phyloP scores from a whole-genome alignment of 92 coral and sea anemone species.

The Heliopora coerulea region DNA sequence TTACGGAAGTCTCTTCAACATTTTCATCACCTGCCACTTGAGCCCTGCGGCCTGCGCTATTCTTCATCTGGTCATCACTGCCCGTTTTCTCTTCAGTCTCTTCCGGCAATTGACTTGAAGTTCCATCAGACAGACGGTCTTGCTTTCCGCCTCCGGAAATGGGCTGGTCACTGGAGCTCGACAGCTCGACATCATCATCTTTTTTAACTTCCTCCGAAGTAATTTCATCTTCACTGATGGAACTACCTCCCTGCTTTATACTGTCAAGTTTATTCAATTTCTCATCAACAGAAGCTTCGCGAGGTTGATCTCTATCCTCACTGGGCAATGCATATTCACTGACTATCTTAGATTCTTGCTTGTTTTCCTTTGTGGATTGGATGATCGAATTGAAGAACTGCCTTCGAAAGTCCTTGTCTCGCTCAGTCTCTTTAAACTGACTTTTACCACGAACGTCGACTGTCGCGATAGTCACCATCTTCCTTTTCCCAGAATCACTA shows the following conservation, averaged over 20 bases:
- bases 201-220: constrained; percentile 27
- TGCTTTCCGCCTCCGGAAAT: background rate
- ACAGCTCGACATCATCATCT: background rate
- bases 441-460: constrained; percentile 33
- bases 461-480: constrained; percentile 27
- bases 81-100: too few relatives aligned
- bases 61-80: too few relatives aligned
- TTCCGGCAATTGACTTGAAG: too few relatives aligned
- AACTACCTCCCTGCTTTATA: background rate
- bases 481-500: constrained; percentile 9
- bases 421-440: constrained; percentile 11
- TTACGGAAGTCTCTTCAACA: too few relatives aligned
- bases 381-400: constrained; percentile 86
- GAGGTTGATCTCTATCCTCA: background rate
- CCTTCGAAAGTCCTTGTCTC: constrained; percentile 55
- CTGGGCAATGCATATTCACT: background rate
- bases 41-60: too few relatives aligned
- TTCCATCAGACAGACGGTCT: background rate
- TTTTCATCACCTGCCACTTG: background rate
- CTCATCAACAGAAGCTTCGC: constrained; percentile 1
- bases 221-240: constrained; percentile 59
- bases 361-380: constrained; percentile 37
- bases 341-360: background rate
- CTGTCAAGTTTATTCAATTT: background rate
- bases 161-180: background rate